Conservation (phyloP, 1,140 invertebrate genomes). For the Eulimnadia texana region DNA sequence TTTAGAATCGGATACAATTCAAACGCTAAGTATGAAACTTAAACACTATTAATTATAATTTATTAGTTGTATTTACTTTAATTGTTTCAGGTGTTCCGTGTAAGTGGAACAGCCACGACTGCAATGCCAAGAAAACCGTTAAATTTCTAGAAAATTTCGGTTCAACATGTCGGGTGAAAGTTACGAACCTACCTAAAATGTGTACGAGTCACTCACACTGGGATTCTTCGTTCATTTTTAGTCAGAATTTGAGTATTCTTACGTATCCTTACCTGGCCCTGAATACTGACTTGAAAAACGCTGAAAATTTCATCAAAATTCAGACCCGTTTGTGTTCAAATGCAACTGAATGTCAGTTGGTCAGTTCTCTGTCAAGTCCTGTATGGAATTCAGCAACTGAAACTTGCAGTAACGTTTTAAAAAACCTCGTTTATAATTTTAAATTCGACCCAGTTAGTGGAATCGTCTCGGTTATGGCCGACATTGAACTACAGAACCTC, state of each 20-base stretch:
- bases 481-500: background rate
- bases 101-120: too few relatives aligned
- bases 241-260: background rate
- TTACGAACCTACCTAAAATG: background rate
- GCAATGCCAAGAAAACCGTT: too few relatives aligned
- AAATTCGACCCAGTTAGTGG: background rate
- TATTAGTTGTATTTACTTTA: too few relatives aligned
- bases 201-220: background rate
- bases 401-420: background rate
- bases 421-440: background rate
- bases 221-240: background rate
- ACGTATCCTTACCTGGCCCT: background rate
- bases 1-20: background rate
- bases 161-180: background rate
- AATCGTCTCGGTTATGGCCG: background rate
- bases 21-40: background rate
- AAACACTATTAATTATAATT: background rate
- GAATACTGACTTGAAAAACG: background rate
- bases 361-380: background rate
- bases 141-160: too few relatives aligned
- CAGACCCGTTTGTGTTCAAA: background rate
- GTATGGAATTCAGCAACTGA: background rate
- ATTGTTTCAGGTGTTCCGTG: too few relatives aligned
- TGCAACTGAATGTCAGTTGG: background rate
- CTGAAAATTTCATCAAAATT: background rate